These are phyloP conservation scores for Kryptolebias marmoratus DNA, from an alignment of 2,113 vertebrate genomes.

Conservation along the genomic window DNA sequence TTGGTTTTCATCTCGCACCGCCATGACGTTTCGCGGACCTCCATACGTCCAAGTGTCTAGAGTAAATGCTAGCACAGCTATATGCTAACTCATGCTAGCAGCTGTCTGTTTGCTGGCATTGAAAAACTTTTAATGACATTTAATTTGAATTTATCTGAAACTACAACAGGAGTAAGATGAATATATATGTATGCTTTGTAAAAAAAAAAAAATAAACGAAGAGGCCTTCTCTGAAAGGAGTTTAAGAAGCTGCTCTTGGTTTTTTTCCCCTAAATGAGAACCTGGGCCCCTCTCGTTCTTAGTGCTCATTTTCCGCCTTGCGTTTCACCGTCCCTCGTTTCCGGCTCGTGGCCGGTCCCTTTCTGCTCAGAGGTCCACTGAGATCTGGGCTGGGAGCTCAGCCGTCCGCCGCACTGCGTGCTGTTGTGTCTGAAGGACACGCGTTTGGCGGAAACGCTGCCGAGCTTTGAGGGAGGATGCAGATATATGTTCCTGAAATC, in stretches of 20 bases:
- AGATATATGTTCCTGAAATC: conserved; percentile 33
- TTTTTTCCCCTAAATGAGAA: neutral
- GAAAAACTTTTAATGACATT: too few species aligned
- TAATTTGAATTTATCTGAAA: too few species aligned
- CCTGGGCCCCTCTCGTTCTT: conserved; percentile 23
- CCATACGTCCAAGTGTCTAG: too few species aligned
- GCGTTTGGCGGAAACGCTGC: neutral
- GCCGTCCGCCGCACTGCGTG: neutral
- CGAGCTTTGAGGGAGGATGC: conserved; percentile 11
- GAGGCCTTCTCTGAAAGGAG: neutral
- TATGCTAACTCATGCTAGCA: too few species aligned
- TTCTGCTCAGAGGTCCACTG: conserved; percentile 47
- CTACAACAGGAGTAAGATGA: too few species aligned
- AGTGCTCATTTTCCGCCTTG: conserved; percentile 19
- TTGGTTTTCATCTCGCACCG: too few species aligned
- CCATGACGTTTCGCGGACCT: too few species aligned
- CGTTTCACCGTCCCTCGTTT: conserved; percentile 20
- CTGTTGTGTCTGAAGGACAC: neutral
- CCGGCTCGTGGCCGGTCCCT: conserved; percentile 5
- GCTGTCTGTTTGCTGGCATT: too few species aligned
- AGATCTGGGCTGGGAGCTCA: conserved; percentile 47
- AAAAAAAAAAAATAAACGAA: too few species aligned
- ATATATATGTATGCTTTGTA: too few species aligned
- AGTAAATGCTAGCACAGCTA: too few species aligned
- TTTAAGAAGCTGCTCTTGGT: neutral